These are phyloP conservation scores for Sciaenops ocellatus DNA, from an alignment of 2,797 vertebrate species.

Conservation along the genomic window DNA sequence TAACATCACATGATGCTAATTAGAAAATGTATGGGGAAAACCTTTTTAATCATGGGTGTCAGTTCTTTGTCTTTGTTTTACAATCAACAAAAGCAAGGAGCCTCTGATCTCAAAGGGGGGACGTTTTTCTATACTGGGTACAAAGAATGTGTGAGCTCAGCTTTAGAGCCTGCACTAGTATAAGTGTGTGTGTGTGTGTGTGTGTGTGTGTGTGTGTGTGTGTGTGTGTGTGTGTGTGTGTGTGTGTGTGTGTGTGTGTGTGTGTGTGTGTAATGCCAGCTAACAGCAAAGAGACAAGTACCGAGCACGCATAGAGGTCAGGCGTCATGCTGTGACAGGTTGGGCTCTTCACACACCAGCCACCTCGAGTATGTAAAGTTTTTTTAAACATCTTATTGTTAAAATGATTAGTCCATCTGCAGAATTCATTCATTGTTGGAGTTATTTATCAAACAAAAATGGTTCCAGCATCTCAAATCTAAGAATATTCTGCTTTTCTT, in stretches of 20 bases:
- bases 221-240: not conserved
- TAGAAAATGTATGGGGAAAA: not conserved
- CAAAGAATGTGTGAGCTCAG: not conserved
- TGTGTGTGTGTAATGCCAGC: not conserved
- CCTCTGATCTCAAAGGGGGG: not conserved
- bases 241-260: too few relatives aligned
- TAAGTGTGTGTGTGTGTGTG: not conserved
- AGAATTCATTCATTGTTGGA: not conserved
- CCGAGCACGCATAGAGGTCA: not conserved
- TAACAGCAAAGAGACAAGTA: not conserved
- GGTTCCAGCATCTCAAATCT: not conserved
- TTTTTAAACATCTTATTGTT: not conserved
- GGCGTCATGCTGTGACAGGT: not conserved
- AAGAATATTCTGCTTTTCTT: too few relatives aligned
- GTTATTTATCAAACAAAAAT: not conserved
- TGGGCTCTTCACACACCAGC: not conserved
- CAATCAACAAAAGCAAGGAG: not conserved
- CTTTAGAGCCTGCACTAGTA: not conserved
- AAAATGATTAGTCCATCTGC: not conserved
- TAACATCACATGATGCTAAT: not conserved
- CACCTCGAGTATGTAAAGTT: not conserved
- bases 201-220: not conserved
- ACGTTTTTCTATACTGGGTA: not conserved
- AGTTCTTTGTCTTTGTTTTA: slow-evolving; percentile 7
- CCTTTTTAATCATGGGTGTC: slow-evolving; percentile 1